Evolutionary conservation across 2,888 invertebrate species (phyloP), one percentile per base, ranked within the genome.

Genomic region (Phragmatobia fuliginosa): DNA sequence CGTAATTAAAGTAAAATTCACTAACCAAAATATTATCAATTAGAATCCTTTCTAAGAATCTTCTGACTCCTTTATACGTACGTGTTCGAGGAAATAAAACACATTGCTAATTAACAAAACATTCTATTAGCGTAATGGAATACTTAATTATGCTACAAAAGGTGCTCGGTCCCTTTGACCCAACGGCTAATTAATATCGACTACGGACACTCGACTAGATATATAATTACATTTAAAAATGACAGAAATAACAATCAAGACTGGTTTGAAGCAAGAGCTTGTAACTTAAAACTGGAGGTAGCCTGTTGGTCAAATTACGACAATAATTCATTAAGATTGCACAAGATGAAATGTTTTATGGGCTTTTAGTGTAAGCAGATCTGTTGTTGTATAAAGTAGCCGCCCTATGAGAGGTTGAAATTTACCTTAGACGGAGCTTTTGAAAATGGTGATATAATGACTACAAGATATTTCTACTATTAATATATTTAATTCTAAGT

Each of bases 81-180:
- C n/a, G 11, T 25, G 10, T 10, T 11, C n/a, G 21, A 49, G 21
- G 10, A 25, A 49, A 49, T 25, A 49, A 49, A 25, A 25, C n/a
- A n/a, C n/a, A 25, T 25, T 49, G 4, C n/a, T n/a, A 28, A 62
- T 62, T 45, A 31, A 41, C 45, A 32, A 63, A 63, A n/a, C 31
- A 21, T 11, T 18, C 52, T 28, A 67, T 25, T 28, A 63, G 45
- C 25, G 41, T 68, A 68, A 68, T 63, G 63, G 59, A 59, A 45
- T 68, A 63, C 58, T 68, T 49, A 73, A 64, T 41, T 31, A 41
- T 71, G 60, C 61, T 21, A 32, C 61, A 28, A 33, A 60, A 60
- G 38, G 64, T 52, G 52, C 16, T 67, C 7, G 41, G 18, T 61
- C 45, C 56, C 49, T 65, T 62, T 64, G 58, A 32, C 41, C 63